Conservation (phyloP, 1,140 invertebrate species). For the Cyclina sinensis region DNA sequence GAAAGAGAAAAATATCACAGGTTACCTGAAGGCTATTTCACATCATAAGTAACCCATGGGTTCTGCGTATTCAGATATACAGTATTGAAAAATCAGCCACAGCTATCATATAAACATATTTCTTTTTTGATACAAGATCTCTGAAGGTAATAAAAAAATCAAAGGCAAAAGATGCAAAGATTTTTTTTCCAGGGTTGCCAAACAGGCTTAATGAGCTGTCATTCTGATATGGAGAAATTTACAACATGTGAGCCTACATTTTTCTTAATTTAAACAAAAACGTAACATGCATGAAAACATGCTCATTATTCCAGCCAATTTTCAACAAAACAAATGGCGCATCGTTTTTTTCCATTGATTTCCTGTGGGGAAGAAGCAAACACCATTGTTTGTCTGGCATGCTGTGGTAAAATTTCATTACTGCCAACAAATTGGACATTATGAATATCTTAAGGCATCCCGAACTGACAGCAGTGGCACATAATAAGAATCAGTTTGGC, state of each 20-base stretch:
- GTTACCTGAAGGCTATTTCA: no score
- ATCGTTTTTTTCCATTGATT: constrained; percentile 26
- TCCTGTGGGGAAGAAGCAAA: background rate
- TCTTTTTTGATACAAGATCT: no score
- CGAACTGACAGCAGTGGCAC: background rate
- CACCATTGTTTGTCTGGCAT: background rate
- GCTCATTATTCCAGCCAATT: background rate
- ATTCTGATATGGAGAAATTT: no score
- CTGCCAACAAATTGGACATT: constrained; percentile 9
- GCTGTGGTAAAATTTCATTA: constrained; percentile 19
- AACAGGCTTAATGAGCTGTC: no score
- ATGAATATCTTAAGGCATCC: background rate
- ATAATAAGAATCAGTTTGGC: background rate
- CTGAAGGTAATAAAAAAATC: no score
- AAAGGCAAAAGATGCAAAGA: no score
- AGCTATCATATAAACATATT: no score
- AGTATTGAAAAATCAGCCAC: no score
- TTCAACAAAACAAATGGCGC: background rate
- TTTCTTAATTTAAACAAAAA: background rate
- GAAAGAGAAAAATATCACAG: background rate
- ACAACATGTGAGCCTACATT: background rate
- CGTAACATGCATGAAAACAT: background rate
- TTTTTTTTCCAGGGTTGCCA: no score
- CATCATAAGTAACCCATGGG: no score
- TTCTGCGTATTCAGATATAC: no score